Conservation (phyloP, 2,888 invertebrate genomes). For the Apotomis betuletana region DNA sequence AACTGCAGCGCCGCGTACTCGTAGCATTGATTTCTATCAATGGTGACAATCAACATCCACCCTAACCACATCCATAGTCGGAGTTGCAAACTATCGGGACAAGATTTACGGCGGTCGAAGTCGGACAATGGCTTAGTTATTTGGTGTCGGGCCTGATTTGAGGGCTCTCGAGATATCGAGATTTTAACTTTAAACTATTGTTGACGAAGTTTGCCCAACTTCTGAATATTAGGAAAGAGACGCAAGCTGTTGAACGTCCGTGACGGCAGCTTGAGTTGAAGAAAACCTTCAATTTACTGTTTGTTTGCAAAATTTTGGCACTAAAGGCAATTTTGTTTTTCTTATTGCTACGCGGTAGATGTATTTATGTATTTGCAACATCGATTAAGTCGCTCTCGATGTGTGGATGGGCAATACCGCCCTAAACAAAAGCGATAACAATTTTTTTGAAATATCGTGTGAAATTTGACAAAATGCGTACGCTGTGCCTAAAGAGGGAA, state of each 20-base stretch:
- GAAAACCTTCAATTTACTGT: constrained; percentile 6
- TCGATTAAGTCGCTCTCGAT: no score
- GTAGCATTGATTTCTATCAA: background rate
- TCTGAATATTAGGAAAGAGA: constrained; percentile 41
- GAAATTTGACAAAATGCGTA: no score
- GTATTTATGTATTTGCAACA: no score
- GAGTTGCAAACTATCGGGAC: constrained; percentile 63
- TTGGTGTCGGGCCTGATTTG: constrained; percentile 63
- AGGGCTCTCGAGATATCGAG: constrained; percentile 51
- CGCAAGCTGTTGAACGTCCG: background rate
- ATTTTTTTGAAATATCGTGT: no score
- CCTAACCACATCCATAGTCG: constrained; percentile 47
- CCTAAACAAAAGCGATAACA: no score
- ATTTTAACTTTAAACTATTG: constrained; percentile 41
- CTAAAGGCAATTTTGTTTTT: no score
- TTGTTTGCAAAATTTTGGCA: background rate
- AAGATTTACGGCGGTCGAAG: constrained; percentile 66
- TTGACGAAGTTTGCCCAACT: constrained; percentile 32
- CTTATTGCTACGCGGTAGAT: no score
- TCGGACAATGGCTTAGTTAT: constrained; percentile 70
- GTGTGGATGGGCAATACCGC: no score
- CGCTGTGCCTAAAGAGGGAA: no score
- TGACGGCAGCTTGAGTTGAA: background rate
- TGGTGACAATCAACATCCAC: constrained; percentile 15
- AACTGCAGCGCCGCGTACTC: no score